Percentiles rank a stretch among this genome's conserved stretches.
phyloP scores from a whole-genome alignment of 2,797 vertebrate genomes.

The Peromyscus aztecus region DNA sequence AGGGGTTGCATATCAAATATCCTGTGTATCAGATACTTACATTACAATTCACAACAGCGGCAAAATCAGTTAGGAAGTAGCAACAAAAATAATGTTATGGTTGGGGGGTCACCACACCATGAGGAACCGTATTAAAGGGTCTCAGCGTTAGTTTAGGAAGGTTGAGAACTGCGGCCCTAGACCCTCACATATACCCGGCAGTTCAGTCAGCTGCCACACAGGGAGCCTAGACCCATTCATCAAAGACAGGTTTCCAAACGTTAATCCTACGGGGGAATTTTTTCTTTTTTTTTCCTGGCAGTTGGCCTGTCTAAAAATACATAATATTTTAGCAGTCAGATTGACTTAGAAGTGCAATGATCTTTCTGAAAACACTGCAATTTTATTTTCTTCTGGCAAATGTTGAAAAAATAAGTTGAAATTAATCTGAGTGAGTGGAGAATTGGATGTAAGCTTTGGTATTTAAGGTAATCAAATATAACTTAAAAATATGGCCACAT shows the following conservation, averaged over 20 bases:
- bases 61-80: not conserved
- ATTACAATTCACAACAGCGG: not conserved
- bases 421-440: slow-evolving; percentile 34
- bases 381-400: slow-evolving; percentile 68
- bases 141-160: not conserved
- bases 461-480: slow-evolving; percentile 51
- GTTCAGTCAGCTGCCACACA: not conserved
- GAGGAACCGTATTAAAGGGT: not conserved
- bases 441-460: slow-evolving; percentile 2
- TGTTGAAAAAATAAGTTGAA: slow-evolving; percentile 38
- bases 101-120: not conserved
- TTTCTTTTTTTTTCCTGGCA: not conserved
- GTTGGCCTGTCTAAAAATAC: slow-evolving; percentile 23
- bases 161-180: not conserved
- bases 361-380: slow-evolving; percentile 44
- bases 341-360: slow-evolving; percentile 51
- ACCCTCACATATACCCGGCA: not conserved
- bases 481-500: slow-evolving; percentile 49
- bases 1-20: not conserved
- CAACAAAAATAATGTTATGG: not conserved
- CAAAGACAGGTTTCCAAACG: slow-evolving; percentile 35
- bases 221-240: not conserved
- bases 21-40: not conserved
- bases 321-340: not conserved
- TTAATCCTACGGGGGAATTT: slow-evolving; percentile 13